Base-by-base conservation (phyloP, 2,113 vertebrate species). In the Aegithalos caudatus region DNA sequence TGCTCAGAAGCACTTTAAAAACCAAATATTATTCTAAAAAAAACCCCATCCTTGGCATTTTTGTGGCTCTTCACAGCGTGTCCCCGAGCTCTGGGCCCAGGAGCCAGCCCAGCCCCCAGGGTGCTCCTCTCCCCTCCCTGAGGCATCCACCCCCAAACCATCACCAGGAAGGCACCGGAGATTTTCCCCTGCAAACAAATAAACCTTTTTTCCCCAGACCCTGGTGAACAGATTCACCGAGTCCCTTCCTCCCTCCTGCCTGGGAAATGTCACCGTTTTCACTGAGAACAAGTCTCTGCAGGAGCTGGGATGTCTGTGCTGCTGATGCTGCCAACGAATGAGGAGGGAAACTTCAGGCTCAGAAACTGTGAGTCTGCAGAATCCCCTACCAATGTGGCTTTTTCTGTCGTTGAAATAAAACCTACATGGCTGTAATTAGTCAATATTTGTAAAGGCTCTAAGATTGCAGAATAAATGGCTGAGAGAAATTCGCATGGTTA, bases 321-420 rank as follows among this genome's bases (percentile, higher is more conserved):
- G 9, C 11, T 1, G 29, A 14, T 7, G 54, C 11, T 4, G 0
- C 4, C 14, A 2, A 10, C 1, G 0, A 3, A 2, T 0, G 21
- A 11, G 42, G 38, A 45, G 0, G 1, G 72, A n/a, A 81, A 71
- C 78, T n/a, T 51, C 50, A 38, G 29, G 3, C 64, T 42, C 47
- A 2, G 44, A 18, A 67, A 9, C 38, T 50, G 31, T 2, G 69
- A 89, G 22, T 19, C 74, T 48, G 71, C 76, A 58, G 70, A 48
- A 54, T 38, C 61, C 61, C 73, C 37, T 1, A 11, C 44, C 53
- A 7, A 6, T 3, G 66, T 25, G 50, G 29, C 27, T 73, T 64
- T 61, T 64, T 4, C 56, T 60, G 69, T 6, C 4, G 7, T 3
- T 44, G n/a, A 27, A 84, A 74, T 67, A 89, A 95, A 95, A 67